Evolutionary conservation across 2,113 vertebrate genomes (phyloP).

Genomic region (Heloderma charlesbogerti): DNA sequence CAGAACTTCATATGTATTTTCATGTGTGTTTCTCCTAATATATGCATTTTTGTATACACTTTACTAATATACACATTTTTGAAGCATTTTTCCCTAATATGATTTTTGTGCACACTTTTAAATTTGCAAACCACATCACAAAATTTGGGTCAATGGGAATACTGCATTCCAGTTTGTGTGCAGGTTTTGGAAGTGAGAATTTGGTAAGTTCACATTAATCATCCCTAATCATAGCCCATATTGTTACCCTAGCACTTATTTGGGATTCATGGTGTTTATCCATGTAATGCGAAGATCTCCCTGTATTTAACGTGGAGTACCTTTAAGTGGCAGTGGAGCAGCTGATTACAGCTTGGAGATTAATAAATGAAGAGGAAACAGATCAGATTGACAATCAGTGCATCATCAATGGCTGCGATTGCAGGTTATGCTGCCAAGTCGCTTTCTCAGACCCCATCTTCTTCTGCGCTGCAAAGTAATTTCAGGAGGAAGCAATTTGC

Average conservation of each 20-base stretch:
- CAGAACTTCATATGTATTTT: too few species aligned
- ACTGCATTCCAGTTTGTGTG: too few species aligned
- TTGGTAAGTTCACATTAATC: too few species aligned
- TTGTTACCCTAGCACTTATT: neutral
- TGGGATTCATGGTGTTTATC: too few species aligned
- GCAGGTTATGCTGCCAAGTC: neutral
- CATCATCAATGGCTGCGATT: neutral
- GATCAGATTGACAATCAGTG: neutral
- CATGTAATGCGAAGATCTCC: neutral
- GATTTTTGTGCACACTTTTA: too few species aligned
- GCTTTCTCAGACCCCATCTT: neutral
- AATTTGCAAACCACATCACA: too few species aligned
- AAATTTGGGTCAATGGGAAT: too few species aligned
- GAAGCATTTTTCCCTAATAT: too few species aligned
- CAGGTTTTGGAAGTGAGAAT: too few species aligned
- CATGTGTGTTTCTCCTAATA: too few species aligned
- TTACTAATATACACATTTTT: too few species aligned
- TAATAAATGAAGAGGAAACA: neutral
- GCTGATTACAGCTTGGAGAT: neutral
- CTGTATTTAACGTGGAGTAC: neutral
- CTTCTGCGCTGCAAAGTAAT: neutral
- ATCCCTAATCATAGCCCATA: neutral
- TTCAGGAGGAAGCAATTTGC: neutral
- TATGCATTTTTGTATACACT: too few species aligned
- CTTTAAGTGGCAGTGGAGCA: neutral